A percentile compares a stretch with the other conserved stretches of the same genome.
Evolutionary conservation across 2,113 vertebrate genomes (phyloP).

Genomic region (Lampris megalopsis): DNA sequence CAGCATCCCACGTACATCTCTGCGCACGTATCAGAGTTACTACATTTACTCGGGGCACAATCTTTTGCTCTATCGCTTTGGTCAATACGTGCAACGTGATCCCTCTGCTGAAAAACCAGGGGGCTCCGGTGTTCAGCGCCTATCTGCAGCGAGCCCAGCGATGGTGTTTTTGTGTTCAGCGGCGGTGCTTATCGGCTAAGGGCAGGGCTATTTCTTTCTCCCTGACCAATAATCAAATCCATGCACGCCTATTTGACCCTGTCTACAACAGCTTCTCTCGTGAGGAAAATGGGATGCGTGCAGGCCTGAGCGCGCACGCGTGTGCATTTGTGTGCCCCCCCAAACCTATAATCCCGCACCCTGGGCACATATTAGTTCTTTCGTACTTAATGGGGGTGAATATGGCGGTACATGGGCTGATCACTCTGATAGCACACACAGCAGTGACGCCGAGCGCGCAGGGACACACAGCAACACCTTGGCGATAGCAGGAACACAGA

Average conservation of each 20-base stretch:
- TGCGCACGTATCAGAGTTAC: slow-evolving; percentile 41
- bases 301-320: background rate
- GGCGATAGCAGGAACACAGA: slow-evolving; percentile 57
- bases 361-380: slow-evolving; percentile 38
- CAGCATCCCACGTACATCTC: no score
- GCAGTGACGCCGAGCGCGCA: slow-evolving; percentile 37
- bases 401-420: slow-evolving; percentile 34
- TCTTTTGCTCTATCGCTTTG: slow-evolving; percentile 54
- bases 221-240: slow-evolving; percentile 38
- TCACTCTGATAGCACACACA: slow-evolving; percentile 14
- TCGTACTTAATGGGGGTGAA: slow-evolving; percentile 24
- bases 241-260: slow-evolving; percentile 35
- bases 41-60: slow-evolving; percentile 34
- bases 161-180: slow-evolving; percentile 21
- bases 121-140: background rate
- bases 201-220: slow-evolving; percentile 12
- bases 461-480: slow-evolving; percentile 56
- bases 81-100: slow-evolving; percentile 52
- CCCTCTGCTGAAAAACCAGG: slow-evolving; percentile 52
- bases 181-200: slow-evolving; percentile 4
- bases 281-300: slow-evolving; percentile 20
- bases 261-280: slow-evolving; percentile 40
- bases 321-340: no score
- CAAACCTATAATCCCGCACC: background rate
- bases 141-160: slow-evolving; percentile 26